phyloP scores from a whole-genome alignment of 2,113 vertebrate genomes.

The Thomomys bottae region DNA sequence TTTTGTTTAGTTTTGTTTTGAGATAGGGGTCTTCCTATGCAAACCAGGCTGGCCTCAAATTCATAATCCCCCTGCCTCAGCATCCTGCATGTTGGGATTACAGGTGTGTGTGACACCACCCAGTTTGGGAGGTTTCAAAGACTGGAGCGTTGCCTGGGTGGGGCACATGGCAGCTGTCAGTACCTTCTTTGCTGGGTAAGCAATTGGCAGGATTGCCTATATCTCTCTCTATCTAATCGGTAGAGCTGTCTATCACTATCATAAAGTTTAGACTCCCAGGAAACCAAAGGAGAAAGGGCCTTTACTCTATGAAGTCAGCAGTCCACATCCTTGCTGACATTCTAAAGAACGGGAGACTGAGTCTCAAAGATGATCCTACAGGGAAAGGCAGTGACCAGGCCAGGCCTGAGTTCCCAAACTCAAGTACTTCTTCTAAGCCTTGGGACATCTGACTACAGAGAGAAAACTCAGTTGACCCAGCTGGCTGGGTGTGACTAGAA shows the following conservation, averaged over 20 bases:
- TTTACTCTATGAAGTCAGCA: not conserved
- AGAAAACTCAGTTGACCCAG: not conserved
- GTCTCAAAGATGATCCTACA: not conserved
- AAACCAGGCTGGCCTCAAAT: not conserved
- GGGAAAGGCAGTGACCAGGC: not conserved
- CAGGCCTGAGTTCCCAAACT: not conserved
- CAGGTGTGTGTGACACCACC: not conserved
- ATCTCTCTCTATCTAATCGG: not conserved
- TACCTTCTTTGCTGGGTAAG: conserved; percentile 1
- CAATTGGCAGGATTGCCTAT: not conserved
- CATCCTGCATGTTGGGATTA: not conserved
- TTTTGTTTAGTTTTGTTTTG: not conserved
- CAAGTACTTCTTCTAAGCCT: not conserved
- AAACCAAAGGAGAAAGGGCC: not conserved
- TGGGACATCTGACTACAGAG: not conserved
- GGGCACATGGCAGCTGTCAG: not conserved
- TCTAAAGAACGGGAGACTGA: not conserved
- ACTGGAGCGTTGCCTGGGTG: not conserved
- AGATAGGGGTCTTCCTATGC: not conserved
- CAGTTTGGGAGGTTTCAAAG: not conserved
- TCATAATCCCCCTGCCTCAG: not conserved
- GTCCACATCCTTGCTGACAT: not conserved
- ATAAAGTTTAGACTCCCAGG: not conserved
- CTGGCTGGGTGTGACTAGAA: not conserved
- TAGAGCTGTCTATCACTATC: not conserved